Conservation (phyloP, 2,888 invertebrate genomes). For the Ichneumoninae sp. region DNA sequence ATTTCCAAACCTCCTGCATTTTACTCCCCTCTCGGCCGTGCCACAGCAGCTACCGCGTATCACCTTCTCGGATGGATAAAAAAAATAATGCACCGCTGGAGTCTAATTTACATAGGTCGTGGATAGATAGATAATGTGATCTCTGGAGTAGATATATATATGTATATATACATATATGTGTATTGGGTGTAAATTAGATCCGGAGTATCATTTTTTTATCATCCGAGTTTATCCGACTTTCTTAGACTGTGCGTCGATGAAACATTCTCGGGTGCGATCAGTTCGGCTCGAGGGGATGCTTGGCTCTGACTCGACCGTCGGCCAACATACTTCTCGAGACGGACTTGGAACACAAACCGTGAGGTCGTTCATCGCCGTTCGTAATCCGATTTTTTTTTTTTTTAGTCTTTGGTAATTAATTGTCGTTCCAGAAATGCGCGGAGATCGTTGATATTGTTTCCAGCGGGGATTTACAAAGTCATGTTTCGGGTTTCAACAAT, state of each 20-base stretch:
- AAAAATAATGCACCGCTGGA: background rate
- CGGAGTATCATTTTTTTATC: conserved; percentile 21
- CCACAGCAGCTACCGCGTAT: background rate
- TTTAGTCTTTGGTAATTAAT: background rate
- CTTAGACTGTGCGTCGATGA: conserved; percentile 28
- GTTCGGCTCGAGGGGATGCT: conserved; percentile 73
- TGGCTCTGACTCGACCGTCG: conserved; percentile 77
- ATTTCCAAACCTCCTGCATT: conserved; percentile 16
- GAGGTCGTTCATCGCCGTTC: conserved; percentile 50
- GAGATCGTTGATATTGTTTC: background rate
- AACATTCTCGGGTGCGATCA: conserved; percentile 29
- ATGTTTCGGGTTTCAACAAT: conserved; percentile 10
- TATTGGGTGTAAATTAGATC: background rate
- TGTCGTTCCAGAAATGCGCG: background rate
- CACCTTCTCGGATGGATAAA: conserved; percentile 23
- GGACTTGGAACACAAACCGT: conserved; percentile 67
- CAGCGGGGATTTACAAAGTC: conserved; percentile 15
- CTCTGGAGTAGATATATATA: background rate
- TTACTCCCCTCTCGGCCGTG: background rate
- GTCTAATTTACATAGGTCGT: background rate
- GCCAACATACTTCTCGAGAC: conserved; percentile 73
- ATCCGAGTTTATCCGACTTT: background rate
- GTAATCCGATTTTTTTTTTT: conserved; percentile 12
- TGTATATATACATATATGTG: background rate
- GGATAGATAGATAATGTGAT: background rate